Percentiles rank a stretch among this genome's conserved stretches.
phyloP scores from a whole-genome alignment of 2,113 vertebrate species.

The Dolichotis patagonum region DNA sequence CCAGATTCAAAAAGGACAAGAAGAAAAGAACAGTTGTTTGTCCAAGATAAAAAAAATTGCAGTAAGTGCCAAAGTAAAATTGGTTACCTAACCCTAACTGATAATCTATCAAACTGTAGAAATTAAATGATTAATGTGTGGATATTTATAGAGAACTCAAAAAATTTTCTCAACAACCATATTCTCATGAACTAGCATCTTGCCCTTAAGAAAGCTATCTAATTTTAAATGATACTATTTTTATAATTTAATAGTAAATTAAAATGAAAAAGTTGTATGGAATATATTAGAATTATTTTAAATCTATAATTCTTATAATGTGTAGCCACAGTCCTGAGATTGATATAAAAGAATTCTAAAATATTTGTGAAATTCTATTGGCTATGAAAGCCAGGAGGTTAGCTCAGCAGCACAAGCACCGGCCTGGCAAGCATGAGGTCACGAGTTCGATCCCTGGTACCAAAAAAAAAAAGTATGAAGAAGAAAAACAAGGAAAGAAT shows the following conservation, averaged over 20 bases:
- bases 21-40: conserved; percentile 38
- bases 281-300: neutral
- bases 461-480: neutral
- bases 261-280: neutral
- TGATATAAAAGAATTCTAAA: neutral
- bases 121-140: conserved; percentile 56
- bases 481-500: neutral
- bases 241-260: neutral
- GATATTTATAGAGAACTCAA: conserved; percentile 29
- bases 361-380: neutral
- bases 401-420: too few species aligned
- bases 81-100: conserved; percentile 27
- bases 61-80: neutral
- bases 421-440: too few species aligned
- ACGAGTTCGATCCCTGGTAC: too few species aligned
- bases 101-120: conserved; percentile 38
- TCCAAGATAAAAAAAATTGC: conserved; percentile 17
- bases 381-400: neutral
- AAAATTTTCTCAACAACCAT: conserved; percentile 15
- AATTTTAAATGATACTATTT: neutral
- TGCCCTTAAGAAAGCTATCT: neutral
- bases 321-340: neutral
- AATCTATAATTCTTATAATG: neutral
- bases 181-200: neutral
- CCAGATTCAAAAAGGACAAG: conserved; percentile 36